phyloP scores from a whole-genome alignment of 1,140 invertebrate species.

The Camponotus pennsylvanicus region DNA sequence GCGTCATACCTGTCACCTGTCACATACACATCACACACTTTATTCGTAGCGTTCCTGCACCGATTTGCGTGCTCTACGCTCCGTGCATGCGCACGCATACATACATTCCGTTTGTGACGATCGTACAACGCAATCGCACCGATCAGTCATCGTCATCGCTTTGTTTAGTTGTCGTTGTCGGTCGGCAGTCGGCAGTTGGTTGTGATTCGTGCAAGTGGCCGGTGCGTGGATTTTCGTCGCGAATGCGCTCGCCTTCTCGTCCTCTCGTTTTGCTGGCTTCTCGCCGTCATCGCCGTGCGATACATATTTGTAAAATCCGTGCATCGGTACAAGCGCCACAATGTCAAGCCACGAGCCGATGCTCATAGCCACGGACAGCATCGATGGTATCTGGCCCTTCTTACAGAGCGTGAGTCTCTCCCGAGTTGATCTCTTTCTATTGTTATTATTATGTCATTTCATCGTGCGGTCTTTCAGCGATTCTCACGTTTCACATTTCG shows the following conservation, averaged over 20 bases:
- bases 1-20: no score
- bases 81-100: no score
- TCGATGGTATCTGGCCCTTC: slow-evolving; percentile 83
- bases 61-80: no score
- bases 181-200: neutral
- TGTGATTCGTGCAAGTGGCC: neutral
- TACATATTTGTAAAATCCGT: no score
- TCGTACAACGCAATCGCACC: neutral
- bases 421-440: neutral
- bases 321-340: neutral
- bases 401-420: slow-evolving; percentile 82
- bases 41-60: no score
- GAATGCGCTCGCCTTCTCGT: slow-evolving; percentile 33
- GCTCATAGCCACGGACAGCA: slow-evolving; percentile 76
- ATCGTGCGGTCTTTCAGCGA: neutral
- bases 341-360: slow-evolving; percentile 67
- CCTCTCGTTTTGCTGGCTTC: neutral
- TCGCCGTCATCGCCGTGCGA: neutral
- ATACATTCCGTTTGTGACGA: neutral
- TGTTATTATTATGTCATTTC: neutral
- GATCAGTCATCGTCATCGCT: no score
- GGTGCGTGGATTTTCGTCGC: neutral
- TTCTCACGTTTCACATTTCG: no score
- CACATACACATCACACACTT: no score
- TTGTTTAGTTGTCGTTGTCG: neutral